Evolutionary conservation across 2,797 vertebrate genomes (phyloP), one percentile per base, ranked within the genome.

Genomic region (Pseudotriccus pelzelni): DNA sequence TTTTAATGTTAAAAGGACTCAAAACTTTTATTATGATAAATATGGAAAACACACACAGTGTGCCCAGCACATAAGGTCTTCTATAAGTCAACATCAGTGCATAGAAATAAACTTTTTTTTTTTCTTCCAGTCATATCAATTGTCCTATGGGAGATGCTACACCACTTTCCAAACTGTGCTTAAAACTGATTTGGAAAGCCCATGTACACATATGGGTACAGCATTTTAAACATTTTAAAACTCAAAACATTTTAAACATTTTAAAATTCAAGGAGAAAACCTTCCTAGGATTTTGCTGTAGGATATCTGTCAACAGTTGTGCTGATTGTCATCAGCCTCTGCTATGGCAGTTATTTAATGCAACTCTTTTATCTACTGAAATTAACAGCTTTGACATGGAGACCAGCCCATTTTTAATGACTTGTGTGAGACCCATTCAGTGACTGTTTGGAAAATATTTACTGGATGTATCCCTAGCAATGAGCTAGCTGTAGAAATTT

Each of bases 21-120:
- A 52, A 59, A 5, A 7, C 20, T 72, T 84, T 78, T 78, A 21
- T 46, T 36, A 27, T 23, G 32, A 59, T 7, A 44, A 32, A 22
- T 0, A 0, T 41, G 30, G 32, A 58, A 73, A 80, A 80, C 10
- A 5, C 10, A 4, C 23, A 53, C 6, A 59, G 17, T 17, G 2
- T 11, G 2, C 67, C 36, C 75, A 69, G 22, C 9, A 47, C 10
- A 4, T 50, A 62, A 55, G 3, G 1, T 59, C 17, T 77, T 67
- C 50, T 47, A 4, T 14, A 9, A 9, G 14, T 56, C 8, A 47
- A 12, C 15, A 62, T 60, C 27, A 32, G 5, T 22, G 4, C 22
- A 16, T 37, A 18, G 34, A 47, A 47, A 9, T 6, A 84, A 36
- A 49, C 3, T 14, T 58, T 4, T 0, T 2, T 41, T 66, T 64